These are phyloP conservation scores for human (Homo sapiens) DNA, from an alignment of 2,113 vertebrate species.

Conservation along the genomic window DNA sequence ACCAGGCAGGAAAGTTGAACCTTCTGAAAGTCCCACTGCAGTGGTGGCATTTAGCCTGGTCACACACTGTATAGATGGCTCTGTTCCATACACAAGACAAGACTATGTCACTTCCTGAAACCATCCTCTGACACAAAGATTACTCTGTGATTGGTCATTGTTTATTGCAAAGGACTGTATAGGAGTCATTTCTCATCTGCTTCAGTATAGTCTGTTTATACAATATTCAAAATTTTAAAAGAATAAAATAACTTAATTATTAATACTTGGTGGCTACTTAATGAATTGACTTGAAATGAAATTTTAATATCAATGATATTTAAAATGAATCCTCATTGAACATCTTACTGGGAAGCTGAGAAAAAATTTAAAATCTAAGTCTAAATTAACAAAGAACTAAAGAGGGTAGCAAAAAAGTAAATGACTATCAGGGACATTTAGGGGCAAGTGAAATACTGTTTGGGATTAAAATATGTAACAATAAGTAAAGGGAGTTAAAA, in stretches of 20 bases:
- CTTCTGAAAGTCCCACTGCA: neutral
- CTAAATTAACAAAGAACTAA: slow-evolving; percentile 24
- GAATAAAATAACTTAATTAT: slow-evolving; percentile 14
- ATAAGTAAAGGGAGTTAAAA: neutral
- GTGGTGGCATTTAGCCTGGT: neutral
- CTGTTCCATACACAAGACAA: neutral
- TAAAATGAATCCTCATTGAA: neutral
- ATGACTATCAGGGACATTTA: neutral
- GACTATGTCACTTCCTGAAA: neutral
- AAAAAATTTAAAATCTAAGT: neutral
- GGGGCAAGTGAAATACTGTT: neutral
- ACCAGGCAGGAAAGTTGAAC: neutral
- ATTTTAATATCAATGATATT: neutral
- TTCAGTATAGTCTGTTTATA: neutral
- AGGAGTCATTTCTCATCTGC: neutral
- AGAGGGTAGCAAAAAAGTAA: neutral
- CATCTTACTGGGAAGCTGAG: neutral
- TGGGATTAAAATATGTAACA: neutral
- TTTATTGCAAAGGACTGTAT: neutral
- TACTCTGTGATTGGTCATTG: neutral
- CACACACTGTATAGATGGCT: neutral
- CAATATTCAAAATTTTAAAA: neutral
- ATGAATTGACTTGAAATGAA: neutral
- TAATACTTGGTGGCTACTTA: neutral
- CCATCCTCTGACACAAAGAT: neutral